Percentiles rank a stretch among this genome's conserved stretches.
Evolutionary conservation across 2,113 vertebrate genomes (phyloP).

Genomic region (Calcarius ornatus): DNA sequence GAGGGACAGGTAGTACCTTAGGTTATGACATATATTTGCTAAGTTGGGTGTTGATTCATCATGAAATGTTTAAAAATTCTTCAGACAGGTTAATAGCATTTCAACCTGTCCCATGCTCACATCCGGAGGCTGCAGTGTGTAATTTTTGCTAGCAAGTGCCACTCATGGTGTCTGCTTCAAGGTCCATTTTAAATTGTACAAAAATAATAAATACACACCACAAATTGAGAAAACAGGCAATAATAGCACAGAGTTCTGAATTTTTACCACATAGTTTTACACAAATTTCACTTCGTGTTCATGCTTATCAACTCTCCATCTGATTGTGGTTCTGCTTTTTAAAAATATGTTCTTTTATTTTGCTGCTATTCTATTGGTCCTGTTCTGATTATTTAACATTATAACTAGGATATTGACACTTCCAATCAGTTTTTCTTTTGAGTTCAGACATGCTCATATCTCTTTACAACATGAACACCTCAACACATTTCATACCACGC

Average conservation of each 20-base stretch:
- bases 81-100: not conserved
- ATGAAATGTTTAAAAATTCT: not conserved
- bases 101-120: accelerated
- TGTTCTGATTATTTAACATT: not conserved
- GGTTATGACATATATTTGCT: not conserved
- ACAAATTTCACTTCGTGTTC: not conserved
- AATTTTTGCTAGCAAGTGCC: not conserved
- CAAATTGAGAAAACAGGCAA: not conserved
- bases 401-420: not conserved
- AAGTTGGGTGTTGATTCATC: not conserved
- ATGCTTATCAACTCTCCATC: not conserved
- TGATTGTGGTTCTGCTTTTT: accelerated
- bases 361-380: not conserved
- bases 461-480: not conserved
- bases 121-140: not conserved
- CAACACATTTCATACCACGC: not conserved
- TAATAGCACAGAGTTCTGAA: not conserved
- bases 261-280: not conserved
- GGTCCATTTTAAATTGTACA: not conserved
- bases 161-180: not conserved
- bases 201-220: not conserved
- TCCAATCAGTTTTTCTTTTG: not conserved
- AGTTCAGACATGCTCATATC: not conserved
- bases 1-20: not conserved
- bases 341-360: not conserved